phyloP scores from a whole-genome alignment of 2,113 vertebrate genomes.

The Lophotis ruficrista region DNA sequence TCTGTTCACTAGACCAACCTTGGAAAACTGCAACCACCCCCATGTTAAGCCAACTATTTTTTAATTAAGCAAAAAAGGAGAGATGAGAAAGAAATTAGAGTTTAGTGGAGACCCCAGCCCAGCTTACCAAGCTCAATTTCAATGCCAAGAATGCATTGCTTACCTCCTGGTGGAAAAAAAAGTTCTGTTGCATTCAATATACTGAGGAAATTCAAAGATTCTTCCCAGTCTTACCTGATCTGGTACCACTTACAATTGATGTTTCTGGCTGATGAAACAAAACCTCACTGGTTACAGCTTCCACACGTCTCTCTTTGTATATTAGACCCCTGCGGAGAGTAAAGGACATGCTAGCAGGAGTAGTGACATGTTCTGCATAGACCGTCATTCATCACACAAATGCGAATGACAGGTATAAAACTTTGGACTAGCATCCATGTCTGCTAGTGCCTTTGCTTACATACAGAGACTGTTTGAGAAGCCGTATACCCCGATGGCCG shows the following conservation, averaged over 20 bases:
- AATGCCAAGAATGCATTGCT: neutral
- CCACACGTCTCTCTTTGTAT: slow-evolving; percentile 79
- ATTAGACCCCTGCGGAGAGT: slow-evolving; percentile 73
- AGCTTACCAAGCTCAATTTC: neutral
- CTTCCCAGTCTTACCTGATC: slow-evolving; percentile 74
- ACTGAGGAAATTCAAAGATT: neutral
- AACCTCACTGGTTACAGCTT: slow-evolving; percentile 39
- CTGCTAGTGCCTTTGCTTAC: slow-evolving; percentile 58
- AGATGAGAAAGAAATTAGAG: neutral
- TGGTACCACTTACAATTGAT: slow-evolving; percentile 74
- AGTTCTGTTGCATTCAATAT: neutral
- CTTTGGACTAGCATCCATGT: neutral
- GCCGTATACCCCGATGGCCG: slow-evolving; percentile 77
- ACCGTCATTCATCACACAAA: neutral
- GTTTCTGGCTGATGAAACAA: slow-evolving; percentile 64
- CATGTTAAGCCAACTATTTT: neutral
- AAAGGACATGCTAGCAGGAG: neutral
- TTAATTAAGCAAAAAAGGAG: neutral
- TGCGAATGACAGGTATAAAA: neutral
- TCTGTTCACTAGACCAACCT: neutral
- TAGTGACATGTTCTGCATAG: neutral
- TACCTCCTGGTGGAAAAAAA: neutral
- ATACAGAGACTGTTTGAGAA: slow-evolving; percentile 80
- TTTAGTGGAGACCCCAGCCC: neutral
- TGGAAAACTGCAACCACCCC: neutral